Evolutionary conservation across 1,140 invertebrate species (phyloP), one percentile per base, ranked within the genome.

Genomic region (Drosophila sturtevanti): DNA sequence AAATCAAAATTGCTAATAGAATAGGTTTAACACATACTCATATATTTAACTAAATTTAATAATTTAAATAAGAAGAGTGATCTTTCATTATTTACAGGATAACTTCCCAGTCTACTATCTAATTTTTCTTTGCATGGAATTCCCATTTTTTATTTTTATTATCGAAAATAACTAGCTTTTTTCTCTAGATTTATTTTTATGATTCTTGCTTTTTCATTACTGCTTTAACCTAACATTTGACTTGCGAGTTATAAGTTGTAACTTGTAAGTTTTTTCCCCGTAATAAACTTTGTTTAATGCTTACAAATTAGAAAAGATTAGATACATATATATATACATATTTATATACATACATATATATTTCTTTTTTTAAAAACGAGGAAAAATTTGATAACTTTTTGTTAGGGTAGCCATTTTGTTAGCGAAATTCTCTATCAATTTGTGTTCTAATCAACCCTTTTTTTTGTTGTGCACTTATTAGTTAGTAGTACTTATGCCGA

Each of bases 91-190:
- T 5, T 18, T 48, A 11, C 12, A 48, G 41, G 41, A 7, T 48
- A 48, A 11, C 16, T 7, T 0, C 1, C 1, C 9, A 10, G 41
- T 48, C 41, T 48, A 11, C 18, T 16, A 48, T 48, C 16, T 48
- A 9, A 3, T 11, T 21, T 21, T 18, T n/a, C n/a, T n/a, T n/a
- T n/a, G n/a, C n/a, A 9, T 4, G 12, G 5, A 18, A 48, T 10
- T 48, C 4, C 9, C 41, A 48, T 86, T 82, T 87, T 72, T 77
- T 82, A 87, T 81, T 77, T 87, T 87, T 87, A 89, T 84, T 89
- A 89, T 74, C 64, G 68, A 77, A 84, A 89, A 80, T 84, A 82
- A 87, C 76, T 77, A 89, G 79, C 72, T 87, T 89, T 71, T 21
- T 61, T 71, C 84, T 87, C 66, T 82, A 75, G 66, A 87, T 82